Conservation (phyloP, 1,140 invertebrate genomes). For the Drosophila pachea region DNA sequence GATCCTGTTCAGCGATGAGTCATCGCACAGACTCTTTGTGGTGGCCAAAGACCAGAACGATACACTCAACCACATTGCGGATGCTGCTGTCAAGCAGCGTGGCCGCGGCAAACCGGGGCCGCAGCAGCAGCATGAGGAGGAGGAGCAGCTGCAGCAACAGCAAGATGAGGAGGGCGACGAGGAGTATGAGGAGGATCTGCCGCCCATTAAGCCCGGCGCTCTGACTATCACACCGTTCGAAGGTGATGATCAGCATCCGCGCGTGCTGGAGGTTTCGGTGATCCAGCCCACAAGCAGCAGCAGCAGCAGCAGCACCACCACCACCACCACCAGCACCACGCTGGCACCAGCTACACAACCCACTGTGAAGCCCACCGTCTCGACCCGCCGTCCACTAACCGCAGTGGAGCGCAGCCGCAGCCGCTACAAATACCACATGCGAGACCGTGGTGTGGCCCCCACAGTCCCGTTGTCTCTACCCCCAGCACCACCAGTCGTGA, state of each 20-base stretch:
- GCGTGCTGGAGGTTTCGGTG: slow-evolving; percentile 69
- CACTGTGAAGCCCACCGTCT: slow-evolving; percentile 37
- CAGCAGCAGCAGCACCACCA: slow-evolving; percentile 27
- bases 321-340: slow-evolving; percentile 28
- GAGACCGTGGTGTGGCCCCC: slow-evolving; percentile 64
- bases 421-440: slow-evolving; percentile 79
- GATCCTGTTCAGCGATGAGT: slow-evolving; percentile 76
- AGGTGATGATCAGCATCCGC: slow-evolving; percentile 70
- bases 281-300: slow-evolving; percentile 42
- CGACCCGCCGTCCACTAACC: slow-evolving; percentile 57
- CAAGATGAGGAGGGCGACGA: slow-evolving; percentile 78
- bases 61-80: slow-evolving; percentile 69
- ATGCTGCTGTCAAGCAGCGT: slow-evolving; percentile 42
- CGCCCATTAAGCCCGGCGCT: slow-evolving; percentile 80
- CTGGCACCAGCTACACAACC: slow-evolving; percentile 8
- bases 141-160: slow-evolving; percentile 80
- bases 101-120: slow-evolving; percentile 46
- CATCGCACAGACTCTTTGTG: slow-evolving; percentile 72
- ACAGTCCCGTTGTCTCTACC: slow-evolving; percentile 5
- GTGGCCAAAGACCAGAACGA: slow-evolving; percentile 75
- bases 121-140: slow-evolving; percentile 45
- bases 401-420: slow-evolving; percentile 70
- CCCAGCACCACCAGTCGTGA: slow-evolving; percentile 19
- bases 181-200: slow-evolving; percentile 79
- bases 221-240: slow-evolving; percentile 79